These are phyloP conservation scores for Andricus curvator DNA, from an alignment of 2,888 invertebrate genomes.

Conservation along the genomic window DNA sequence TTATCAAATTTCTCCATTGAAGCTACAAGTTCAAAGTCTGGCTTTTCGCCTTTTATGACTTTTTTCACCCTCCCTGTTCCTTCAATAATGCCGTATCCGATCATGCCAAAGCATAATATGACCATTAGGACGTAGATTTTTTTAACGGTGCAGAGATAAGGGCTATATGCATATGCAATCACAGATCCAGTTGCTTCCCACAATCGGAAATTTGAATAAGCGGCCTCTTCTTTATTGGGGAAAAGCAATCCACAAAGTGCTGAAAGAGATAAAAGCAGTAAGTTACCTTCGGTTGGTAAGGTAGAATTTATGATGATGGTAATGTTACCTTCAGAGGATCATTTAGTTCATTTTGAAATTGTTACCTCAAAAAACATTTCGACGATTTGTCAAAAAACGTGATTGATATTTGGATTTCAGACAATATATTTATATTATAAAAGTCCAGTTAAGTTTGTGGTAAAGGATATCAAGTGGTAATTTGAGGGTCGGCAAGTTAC, in stretches of 20 bases:
- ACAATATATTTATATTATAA: not conserved
- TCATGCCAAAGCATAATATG: conserved; percentile 85
- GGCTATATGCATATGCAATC: conserved; percentile 89
- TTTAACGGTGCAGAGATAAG: conserved; percentile 86
- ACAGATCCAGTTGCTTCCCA: conserved; percentile 96
- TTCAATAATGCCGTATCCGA: conserved; percentile 87
- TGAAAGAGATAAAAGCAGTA: conserved; percentile 69
- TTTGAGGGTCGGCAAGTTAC: not conserved
- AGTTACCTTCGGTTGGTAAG: conserved; percentile 12
- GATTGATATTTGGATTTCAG: no score
- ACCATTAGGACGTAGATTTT: conserved; percentile 86
- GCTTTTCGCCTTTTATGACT: conserved; percentile 57
- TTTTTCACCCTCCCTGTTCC: conserved; percentile 60
- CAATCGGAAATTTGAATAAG: conserved; percentile 94
- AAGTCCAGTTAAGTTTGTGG: not conserved
- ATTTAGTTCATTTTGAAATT: not conserved
- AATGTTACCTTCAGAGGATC: not conserved
- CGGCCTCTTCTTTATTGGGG: conserved; percentile 91
- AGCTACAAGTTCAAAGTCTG: conserved; percentile 72
- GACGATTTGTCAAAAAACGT: no score
- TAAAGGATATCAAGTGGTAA: not conserved
- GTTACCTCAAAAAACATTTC: not conserved
- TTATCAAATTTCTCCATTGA: conserved; percentile 48
- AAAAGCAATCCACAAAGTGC: conserved; percentile 93
- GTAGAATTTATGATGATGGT: not conserved